These are phyloP conservation scores for Aix galericulata DNA, from an alignment of 2,113 vertebrate species.

Conservation along the genomic window DNA sequence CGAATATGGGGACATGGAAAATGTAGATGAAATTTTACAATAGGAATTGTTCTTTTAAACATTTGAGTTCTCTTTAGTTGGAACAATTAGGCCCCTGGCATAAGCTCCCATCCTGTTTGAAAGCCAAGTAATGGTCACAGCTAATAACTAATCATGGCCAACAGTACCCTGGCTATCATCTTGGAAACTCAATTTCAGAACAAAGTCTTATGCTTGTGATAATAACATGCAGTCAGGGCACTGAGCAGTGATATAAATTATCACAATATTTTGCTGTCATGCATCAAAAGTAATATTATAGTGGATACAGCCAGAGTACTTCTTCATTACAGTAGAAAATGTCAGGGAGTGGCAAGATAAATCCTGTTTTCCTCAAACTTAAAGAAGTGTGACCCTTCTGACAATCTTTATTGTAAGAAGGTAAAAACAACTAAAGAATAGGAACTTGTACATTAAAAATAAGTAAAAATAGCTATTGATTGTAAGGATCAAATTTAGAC, in stretches of 20 bases:
- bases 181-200: not conserved
- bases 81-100: constrained; percentile 3
- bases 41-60: not conserved
- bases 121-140: not conserved
- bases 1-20: not conserved
- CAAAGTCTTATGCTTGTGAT: not conserved
- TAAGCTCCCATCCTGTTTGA: not conserved
- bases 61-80: not conserved
- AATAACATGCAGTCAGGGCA: not conserved
- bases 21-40: not conserved
- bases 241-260: not conserved
- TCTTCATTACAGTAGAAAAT: not conserved
- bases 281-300: not conserved
- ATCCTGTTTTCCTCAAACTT: not conserved
- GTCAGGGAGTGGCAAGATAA: not conserved
- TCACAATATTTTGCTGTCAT: not conserved
- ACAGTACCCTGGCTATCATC: not conserved
- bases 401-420: not conserved
- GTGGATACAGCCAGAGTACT: not conserved
- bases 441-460: not conserved
- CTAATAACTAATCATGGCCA: not conserved
- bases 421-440: not conserved
- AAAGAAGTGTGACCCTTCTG: not conserved
- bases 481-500: not conserved
- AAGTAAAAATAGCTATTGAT: not conserved